Conservation (phyloP, 2,113 vertebrate genomes). For the human (Homo sapiens) region GRCh38 chr15:42274501-42275000, state of each 20-base stretch:
- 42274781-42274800: no score
- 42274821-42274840: no score
- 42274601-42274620: not conserved
- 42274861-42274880: no score
- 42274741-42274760: no score
- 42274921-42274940: not conserved
- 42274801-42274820: no score
- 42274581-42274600: not conserved
- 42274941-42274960: not conserved
- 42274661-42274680: not conserved
- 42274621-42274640: not conserved
- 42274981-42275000: not conserved
- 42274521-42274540: not conserved
- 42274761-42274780: no score
- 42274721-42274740: no score
- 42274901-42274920: not conserved
- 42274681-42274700: not conserved
- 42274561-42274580: not conserved
- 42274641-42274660: slow-evolving; percentile 8
- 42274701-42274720: no score
- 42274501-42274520: slow-evolving; percentile 78
- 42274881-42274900: no score
- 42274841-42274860: no score
- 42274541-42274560: not conserved
- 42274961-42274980: not conserved